Conservation (phyloP, 2,888 invertebrate species). For the Drosophila stalkeri region DNA sequence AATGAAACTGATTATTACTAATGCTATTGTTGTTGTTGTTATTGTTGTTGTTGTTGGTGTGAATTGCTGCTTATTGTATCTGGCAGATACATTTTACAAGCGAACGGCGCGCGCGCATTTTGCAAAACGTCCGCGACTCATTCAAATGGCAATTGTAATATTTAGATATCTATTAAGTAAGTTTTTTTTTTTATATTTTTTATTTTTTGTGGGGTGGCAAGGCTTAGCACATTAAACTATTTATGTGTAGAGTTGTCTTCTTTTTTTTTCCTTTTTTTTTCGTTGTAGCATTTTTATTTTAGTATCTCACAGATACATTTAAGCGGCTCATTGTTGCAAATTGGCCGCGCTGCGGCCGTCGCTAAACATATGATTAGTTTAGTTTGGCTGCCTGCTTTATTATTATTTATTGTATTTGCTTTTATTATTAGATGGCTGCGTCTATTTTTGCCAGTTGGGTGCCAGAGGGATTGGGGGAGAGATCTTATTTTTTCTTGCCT, state of each 20-base stretch:
- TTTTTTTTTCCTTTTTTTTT: conserved; percentile 28
- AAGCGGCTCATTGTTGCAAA: conserved; percentile 76
- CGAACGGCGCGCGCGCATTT: conserved; percentile 56
- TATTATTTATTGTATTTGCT: conserved; percentile 80
- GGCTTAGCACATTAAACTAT: conserved; percentile 81
- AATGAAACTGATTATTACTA: conserved; percentile 80
- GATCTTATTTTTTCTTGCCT: background rate
- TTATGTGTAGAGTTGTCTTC: conserved; percentile 72
- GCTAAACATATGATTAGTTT: conserved; percentile 75
- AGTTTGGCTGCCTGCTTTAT: conserved; percentile 68
- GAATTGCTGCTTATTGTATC: conserved; percentile 80
- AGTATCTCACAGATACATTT: conserved; percentile 60
- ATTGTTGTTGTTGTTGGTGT: conserved; percentile 56
- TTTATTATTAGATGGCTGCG: conserved; percentile 73
- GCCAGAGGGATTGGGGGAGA: background rate
- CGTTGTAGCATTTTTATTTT: conserved; percentile 41
- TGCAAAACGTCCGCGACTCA: conserved; percentile 60
- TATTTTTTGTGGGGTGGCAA: conserved; percentile 67
- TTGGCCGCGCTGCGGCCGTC: conserved; percentile 54
- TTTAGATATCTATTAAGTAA: conserved; percentile 52
- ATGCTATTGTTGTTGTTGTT: conserved; percentile 64
- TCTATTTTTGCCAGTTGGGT: conserved; percentile 61
- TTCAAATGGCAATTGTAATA: conserved; percentile 75
- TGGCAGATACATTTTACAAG: conserved; percentile 70
- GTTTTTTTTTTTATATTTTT: conserved; percentile 16